Conservation (phyloP, 2,113 vertebrate genomes). For the Entelurus aequoreus region DNA sequence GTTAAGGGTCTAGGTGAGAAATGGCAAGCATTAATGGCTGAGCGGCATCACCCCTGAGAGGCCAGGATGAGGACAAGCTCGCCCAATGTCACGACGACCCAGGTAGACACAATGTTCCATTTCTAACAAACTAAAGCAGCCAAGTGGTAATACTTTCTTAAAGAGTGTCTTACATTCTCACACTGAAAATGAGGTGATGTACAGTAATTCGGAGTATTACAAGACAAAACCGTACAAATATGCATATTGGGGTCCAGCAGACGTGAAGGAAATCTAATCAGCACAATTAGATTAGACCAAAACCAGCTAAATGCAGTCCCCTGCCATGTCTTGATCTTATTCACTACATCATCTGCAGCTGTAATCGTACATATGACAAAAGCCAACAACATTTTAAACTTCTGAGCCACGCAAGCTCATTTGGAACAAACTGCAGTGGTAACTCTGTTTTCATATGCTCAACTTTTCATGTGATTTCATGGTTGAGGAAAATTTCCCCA, state of each 20-base stretch:
- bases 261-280: constrained; percentile 4
- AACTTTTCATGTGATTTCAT: no score
- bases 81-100: constrained; percentile 1
- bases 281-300: not conserved
- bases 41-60: constrained; percentile 29
- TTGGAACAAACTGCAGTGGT: not conserved
- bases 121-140: not conserved
- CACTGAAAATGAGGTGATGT: not conserved
- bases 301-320: not conserved
- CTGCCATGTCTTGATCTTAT: not conserved
- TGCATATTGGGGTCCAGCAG: not conserved
- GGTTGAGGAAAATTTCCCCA: no score
- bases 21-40: constrained; percentile 31
- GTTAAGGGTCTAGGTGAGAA: constrained; percentile 38
- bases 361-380: not conserved
- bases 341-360: not conserved
- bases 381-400: not conserved
- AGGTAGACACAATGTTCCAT: not conserved
- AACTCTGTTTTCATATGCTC: no score
- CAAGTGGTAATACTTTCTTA: constrained; percentile 1
- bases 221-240: not conserved
- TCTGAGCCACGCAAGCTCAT: not conserved
- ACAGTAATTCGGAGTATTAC: not conserved
- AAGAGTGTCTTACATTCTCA: not conserved
- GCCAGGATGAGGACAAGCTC: constrained; percentile 26